These are phyloP conservation scores for Cricetomys ansorgei DNA, from an alignment of 2,113 vertebrate species.

Conservation along the genomic window DNA sequence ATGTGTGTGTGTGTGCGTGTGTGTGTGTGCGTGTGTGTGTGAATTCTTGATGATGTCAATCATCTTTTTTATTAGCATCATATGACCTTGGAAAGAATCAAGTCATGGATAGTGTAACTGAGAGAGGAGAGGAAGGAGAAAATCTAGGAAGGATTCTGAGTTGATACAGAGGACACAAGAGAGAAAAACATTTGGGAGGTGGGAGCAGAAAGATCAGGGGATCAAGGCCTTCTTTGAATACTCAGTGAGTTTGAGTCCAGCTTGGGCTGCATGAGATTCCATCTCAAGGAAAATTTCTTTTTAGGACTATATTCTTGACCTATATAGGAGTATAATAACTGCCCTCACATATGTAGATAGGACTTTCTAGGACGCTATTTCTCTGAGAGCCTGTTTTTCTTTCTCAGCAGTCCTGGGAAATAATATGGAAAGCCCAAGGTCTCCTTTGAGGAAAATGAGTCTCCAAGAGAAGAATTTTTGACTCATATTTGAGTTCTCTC, in stretches of 20 bases:
- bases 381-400: neutral
- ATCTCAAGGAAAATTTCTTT: neutral
- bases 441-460: neutral
- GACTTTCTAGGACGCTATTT: neutral
- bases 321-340: neutral
- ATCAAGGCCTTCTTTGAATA: neutral
- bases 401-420: neutral
- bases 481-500: neutral
- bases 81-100: neutral
- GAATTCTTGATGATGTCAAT: neutral
- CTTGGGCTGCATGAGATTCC: neutral
- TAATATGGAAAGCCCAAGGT: neutral
- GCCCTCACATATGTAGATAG: neutral
- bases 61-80: constrained; percentile 5
- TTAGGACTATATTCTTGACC: neutral
- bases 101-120: neutral
- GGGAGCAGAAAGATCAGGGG: neutral
- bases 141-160: neutral
- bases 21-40: neutral
- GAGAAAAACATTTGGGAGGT: neutral
- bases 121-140: neutral
- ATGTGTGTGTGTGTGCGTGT: neutral
- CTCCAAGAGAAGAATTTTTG: neutral
- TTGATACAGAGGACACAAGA: neutral
- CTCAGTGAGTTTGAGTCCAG: neutral